Base-by-base conservation (phyloP, 2,797 vertebrate genomes). In the Mallotus villosus region DNA sequence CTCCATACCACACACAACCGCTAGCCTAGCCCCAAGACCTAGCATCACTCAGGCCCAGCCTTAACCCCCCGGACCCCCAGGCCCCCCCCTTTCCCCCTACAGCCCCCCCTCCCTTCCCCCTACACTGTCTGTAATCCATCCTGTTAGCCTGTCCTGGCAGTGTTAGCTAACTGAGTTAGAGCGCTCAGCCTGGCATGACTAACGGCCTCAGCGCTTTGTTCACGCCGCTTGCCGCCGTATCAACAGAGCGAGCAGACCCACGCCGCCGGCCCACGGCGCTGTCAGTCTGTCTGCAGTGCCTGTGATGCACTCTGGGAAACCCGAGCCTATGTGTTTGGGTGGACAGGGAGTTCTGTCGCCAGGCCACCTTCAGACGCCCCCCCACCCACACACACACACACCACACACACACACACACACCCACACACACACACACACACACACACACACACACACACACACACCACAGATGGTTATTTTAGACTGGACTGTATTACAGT, bases 91-190 rank as follows among this genome's bases (percentile, higher is more conserved):
- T 14, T 24, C 11, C 64, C 46, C n/a, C 4, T 37, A 19, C 41
- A 51, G 11, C 12, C 64, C 21, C 37, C 0, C 9, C 11, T 22
- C 14, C 24, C 24, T 0, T 41, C 12, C 21, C 25, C 61, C 37
- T n/a, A n/a, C n/a, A 67, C 78, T 68, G 57, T 59, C 63, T 58
- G 70, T 78, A 74, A 85, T 81, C 80, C 73, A 71, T 84, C 74
- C 74, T 73, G 63, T 51, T 69, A 57, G 65, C 70, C 68, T 69
- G 74, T 82, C 79, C 71, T 32, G 68, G 29, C 65, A 76, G 67
- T 74, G 77, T 83, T 76, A 78, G 77, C 76, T 72, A 81, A 37
- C 68, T 71, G 62, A 68, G 68, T 79, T 74, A 68, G 27, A 29
- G 70, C 64, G 46, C 57, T 61, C 64, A 49, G 64, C 46, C 65